A percentile compares a stretch with the other conserved stretches of the same genome.
Evolutionary conservation across 2,113 vertebrate species (phyloP).

Genomic region (Halichoerus grypus): DNA sequence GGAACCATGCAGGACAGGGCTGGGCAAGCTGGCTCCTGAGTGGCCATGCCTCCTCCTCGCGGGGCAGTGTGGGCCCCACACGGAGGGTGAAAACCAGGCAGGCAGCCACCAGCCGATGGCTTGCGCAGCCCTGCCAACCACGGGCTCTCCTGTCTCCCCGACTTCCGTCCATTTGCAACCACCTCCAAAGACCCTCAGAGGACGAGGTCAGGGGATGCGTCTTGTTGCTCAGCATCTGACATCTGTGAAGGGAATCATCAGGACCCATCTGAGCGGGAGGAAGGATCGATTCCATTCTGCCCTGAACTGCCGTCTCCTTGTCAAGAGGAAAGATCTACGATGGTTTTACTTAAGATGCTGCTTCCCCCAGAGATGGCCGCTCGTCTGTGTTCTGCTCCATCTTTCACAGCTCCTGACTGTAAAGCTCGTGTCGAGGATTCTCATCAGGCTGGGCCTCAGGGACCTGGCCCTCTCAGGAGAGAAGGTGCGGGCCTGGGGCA

Average conservation of each 20-base stretch:
- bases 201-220: not conserved
- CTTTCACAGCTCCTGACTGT: constrained; percentile 47
- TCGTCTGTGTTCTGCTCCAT: not conserved
- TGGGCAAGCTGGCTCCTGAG: not conserved
- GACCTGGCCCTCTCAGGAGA: rapidly evolving
- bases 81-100: not conserved
- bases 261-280: not conserved
- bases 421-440: not conserved
- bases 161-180: not conserved
- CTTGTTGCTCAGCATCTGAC: not conserved
- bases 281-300: not conserved
- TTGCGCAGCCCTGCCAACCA: rapidly evolving
- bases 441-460: not conserved
- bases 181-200: not conserved
- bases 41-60: not conserved
- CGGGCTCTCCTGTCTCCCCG: not conserved
- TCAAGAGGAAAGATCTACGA: not conserved
- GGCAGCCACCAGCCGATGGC: not conserved
- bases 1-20: not conserved
- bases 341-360: constrained; percentile 39
- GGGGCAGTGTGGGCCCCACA: not conserved
- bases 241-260: not conserved
- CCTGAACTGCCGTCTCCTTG: not conserved
- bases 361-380: constrained; percentile 1
- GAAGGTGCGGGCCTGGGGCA: not conserved